Evolutionary conservation across 2,888 invertebrate genomes (phyloP), one percentile per base, ranked within the genome.

Genomic region (Nysson spinosus): DNA sequence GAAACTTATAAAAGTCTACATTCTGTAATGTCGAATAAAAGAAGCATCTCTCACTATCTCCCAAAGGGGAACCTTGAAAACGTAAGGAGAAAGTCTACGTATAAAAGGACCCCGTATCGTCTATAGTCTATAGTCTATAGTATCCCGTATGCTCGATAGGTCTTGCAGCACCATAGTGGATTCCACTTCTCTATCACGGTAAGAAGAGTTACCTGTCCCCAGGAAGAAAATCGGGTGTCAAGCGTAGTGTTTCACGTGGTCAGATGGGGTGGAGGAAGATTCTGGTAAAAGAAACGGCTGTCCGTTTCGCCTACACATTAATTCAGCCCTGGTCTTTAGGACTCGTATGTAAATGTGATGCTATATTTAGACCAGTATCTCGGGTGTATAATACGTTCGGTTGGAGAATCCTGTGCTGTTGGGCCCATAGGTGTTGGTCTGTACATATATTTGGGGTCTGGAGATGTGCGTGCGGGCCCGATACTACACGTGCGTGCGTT

Each of bases 301-400:
- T 78, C 69, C 68, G 74, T 75, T 82, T 83, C 82, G 78, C 80
- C 82, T 84, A 81, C 84, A 82, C 83, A 84, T 86, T 85, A 85
- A 85, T 84, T 83, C 85, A 82, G 79, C 81, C 81, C 77, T 81
- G 80, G 78, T 85, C 84, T 85, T 85, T 84, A 84, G 85, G 84
- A 83, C 83, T 80, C 80, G 83, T 81, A 86, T 86, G 86, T 84
- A 85, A 87, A 85, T 86, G 83, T 81, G 81, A 72, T 69, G 85
- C 85, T 87, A 87, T 87, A 86, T 87, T 87, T 86, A 87, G 86
- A 84, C 83, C 81, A 75, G 82, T 83, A 83, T 80, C 80, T 80
- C 79, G 79, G 75, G 72, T 80, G 80, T 83, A 82, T 80, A 76
- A 78, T 78, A 79, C 75, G 75, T 73, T 75, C 66, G 77, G 64